Evolutionary conservation across 2,888 invertebrate genomes (phyloP).

Genomic region (Agonopterix subpropinquella): DNA sequence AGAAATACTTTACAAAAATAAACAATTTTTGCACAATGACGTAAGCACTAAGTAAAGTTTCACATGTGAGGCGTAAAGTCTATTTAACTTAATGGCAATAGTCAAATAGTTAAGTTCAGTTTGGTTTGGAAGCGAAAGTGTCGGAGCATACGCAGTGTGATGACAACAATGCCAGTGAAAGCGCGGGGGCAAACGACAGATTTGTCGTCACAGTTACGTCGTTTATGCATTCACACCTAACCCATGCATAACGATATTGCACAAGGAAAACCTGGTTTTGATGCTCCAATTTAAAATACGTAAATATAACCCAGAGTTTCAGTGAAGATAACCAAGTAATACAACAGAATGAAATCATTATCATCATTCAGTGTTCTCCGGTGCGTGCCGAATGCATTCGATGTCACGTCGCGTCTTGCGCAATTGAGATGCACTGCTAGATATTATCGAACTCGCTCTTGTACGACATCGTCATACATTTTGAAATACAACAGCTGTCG

Average conservation of each 20-base stretch:
- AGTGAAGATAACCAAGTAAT: conserved; percentile 8
- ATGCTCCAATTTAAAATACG: neutral
- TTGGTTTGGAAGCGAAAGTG: conserved; percentile 38
- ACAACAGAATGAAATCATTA: conserved; percentile 14
- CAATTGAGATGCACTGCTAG: conserved; percentile 47
- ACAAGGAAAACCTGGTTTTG: neutral
- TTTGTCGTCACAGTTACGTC: conserved; percentile 36
- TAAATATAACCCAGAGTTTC: neutral
- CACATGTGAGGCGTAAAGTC: conserved; percentile 17
- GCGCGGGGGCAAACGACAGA: conserved; percentile 25
- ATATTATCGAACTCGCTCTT: conserved; percentile 30
- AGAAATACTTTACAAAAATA: conserved; percentile 6
- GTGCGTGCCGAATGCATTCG: conserved; percentile 27
- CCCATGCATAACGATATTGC: neutral
- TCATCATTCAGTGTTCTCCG: conserved; percentile 17
- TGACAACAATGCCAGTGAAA: conserved; percentile 54
- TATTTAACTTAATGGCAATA: conserved; percentile 19
- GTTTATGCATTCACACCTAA: conserved; percentile 26
- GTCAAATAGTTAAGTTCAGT: conserved; percentile 3
- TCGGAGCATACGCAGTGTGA: conserved; percentile 23
- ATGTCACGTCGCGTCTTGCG: conserved; percentile 41
- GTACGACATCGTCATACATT: conserved; percentile 12
- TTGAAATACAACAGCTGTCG: conserved; percentile 1
- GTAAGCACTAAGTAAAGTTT: conserved; percentile 14
- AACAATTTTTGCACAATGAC: conserved; percentile 8